Base-by-base conservation (phyloP, 2,888 invertebrate species). In the Ptychoptera albimana region DNA sequence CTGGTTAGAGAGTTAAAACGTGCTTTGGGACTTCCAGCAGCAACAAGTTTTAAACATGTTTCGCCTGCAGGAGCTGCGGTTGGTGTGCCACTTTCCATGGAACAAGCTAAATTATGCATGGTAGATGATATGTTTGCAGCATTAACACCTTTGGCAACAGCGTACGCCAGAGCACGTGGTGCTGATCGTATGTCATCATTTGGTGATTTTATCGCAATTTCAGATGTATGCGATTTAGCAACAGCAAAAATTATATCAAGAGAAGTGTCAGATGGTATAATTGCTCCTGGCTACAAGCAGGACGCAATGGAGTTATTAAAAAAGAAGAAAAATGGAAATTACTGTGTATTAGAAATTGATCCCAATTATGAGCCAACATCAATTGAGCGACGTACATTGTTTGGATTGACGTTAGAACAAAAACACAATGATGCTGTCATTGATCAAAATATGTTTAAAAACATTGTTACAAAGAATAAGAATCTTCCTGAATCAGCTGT, bases 121-220 rank as follows among this genome's bases (percentile, higher is more conserved):
- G 94, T 96, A 4, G 79, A 84, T 41, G 96, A 96, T 63, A 58
- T 94, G 38, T 63, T 71, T 0, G 72, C 77, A 4, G 63, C 73
- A 32, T 65, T 94, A 51, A 78, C 84, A 0, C 89, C 92, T 0
- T 59, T 94, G 10, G 92, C 93, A 0, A 73, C 75, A 12, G 96
- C 97, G 1, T 97, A 97, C 66, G 96, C 94, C 0, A 73, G 96
- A 46, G 97, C 97, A 0, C 76, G 97, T 59, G 96, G 97, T 42
- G 94, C 96, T 12, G 97, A 98, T 67, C 76, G 97, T 44, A 97
- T 98, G 97, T 96, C 94, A 8, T 96, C 96, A 1, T 98, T 97
- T 66, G 97, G 98, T 0, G 98, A 98, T 67, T 97, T 97, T 64
- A 77, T 97, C 32, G 93, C 94, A 0, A 64, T 98, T 0, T 96